Conservation (phyloP, 2,888 invertebrate genomes). For the Masnerella sp. region DNA sequence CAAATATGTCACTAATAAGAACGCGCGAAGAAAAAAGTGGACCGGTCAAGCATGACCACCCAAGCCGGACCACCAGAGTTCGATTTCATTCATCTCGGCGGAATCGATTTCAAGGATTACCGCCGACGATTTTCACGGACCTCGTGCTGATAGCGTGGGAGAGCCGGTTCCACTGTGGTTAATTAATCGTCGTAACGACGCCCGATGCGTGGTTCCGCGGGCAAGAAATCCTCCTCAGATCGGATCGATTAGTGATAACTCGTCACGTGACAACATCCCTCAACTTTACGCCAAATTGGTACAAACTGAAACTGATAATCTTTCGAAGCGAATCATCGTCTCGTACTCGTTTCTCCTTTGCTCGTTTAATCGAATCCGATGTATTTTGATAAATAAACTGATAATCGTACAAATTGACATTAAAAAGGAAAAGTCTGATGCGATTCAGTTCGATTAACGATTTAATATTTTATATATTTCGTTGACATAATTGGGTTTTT, state of each 20-base stretch:
- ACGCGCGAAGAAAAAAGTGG: slow-evolving; percentile 42
- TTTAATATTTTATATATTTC: no score
- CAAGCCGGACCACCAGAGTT: slow-evolving; percentile 67
- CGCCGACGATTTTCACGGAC: slow-evolving; percentile 68
- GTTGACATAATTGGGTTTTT: no score
- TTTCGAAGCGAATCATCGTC: slow-evolving; percentile 20
- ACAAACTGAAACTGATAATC: slow-evolving; percentile 13
- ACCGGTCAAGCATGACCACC: slow-evolving; percentile 65
- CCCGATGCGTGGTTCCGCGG: slow-evolving; percentile 56
- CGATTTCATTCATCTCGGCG: slow-evolving; percentile 63
- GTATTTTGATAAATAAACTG: slow-evolving; percentile 28
- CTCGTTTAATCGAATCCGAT: slow-evolving; percentile 14
- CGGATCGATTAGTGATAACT: slow-evolving; percentile 58
- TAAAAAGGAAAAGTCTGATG: no score
- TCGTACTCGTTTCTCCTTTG: not conserved
- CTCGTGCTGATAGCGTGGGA: slow-evolving; percentile 71
- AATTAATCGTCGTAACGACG: slow-evolving; percentile 58
- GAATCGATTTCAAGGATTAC: slow-evolving; percentile 68
- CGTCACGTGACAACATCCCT: slow-evolving; percentile 49
- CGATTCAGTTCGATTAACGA: no score
- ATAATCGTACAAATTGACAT: no score
- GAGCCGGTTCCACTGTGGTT: slow-evolving; percentile 59
- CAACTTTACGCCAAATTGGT: slow-evolving; percentile 43
- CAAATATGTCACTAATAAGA: slow-evolving; percentile 51
- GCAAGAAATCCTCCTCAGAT: slow-evolving; percentile 42